These are phyloP conservation scores for Clarias pachynema DNA, from an alignment of 2,797 vertebrate genomes.

Conservation along the genomic window DNA sequence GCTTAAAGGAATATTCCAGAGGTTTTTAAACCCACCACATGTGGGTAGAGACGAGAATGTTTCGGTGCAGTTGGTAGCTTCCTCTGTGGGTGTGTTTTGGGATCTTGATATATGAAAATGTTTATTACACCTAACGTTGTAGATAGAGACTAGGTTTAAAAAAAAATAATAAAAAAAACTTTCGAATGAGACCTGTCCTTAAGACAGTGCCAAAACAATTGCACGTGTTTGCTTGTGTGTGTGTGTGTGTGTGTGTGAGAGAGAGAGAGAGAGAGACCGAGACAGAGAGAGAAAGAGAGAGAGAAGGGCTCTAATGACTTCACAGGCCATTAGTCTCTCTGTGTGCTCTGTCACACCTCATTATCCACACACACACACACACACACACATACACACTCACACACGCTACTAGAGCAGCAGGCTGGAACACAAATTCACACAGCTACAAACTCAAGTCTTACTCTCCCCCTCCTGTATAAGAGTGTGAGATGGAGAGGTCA, in stretches of 20 bases:
- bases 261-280: background rate
- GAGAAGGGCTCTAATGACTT: conserved; percentile 56
- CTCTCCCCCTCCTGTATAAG: conserved; percentile 39
- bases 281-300: conserved; percentile 11
- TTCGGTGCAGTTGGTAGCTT: background rate
- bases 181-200: conserved; percentile 17
- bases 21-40: background rate
- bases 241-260: background rate
- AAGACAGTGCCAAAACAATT: conserved; percentile 32
- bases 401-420: conserved; percentile 35
- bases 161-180: background rate
- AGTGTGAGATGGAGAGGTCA: conserved; percentile 36
- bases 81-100: background rate
- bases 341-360: conserved; percentile 81
- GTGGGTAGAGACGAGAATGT: background rate
- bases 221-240: conserved; percentile 37
- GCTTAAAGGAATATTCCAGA: conserved; percentile 7
- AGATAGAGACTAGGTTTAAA: background rate
- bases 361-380: conserved; percentile 70
- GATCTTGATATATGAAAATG: background rate
- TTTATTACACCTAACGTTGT: background rate
- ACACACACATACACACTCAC: conserved; percentile 27
- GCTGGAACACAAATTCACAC: conserved; percentile 46
- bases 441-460: conserved; percentile 33
- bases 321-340: conserved; percentile 74